Base-by-base conservation (phyloP, 2,888 invertebrate species). In the Schrankia costaestrigalis region DNA sequence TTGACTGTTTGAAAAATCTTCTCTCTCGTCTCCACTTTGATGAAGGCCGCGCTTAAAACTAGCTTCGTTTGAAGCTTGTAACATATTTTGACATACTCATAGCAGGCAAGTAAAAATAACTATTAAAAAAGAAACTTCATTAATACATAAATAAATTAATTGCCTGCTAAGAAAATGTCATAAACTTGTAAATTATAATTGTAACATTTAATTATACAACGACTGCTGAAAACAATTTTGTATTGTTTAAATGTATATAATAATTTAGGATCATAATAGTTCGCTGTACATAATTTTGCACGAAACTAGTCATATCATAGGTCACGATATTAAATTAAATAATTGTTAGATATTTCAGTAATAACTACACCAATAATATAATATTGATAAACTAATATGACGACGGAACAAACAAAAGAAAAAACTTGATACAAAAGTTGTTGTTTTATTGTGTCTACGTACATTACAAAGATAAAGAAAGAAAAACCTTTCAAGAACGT, bases 221-320 rank as follows among this genome's bases (percentile, higher is more conserved):
- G 63, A 68, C 63, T 61, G 63, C 58, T 56, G 46, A 56, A 56
- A 51, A 56, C 40, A 46, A 53, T 56, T 51, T 46, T 48, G 34
- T 41, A 57, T 59, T 40, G 40, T 56, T 57, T 45, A 38, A 32
- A 37, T 57, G 46, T 55, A 60, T 52, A 47, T 47, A 51, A 31
- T 41, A 21, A 4, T 45, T 42, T 49, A 31, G 44, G 26, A 46
- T 37, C 58, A n/a, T n/a, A n/a, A n/a, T 51, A 46, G 36, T 35
- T 51, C 39, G 76, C 79, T 79, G 78, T 78, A 78, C 55, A 79
- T 75, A 78, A 63, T 71, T 75, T 73, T 72, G 78, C 78, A 78
- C 71, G 55, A 67, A 66, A 53, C 60, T 78, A 75, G 71, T 68
- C 78, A 78, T 79, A 79, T 79, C 78, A 61, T 66, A 63, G 58